Base-by-base conservation (phyloP, 2,797 vertebrate species). In the Leucoraja ocellata region DNA sequence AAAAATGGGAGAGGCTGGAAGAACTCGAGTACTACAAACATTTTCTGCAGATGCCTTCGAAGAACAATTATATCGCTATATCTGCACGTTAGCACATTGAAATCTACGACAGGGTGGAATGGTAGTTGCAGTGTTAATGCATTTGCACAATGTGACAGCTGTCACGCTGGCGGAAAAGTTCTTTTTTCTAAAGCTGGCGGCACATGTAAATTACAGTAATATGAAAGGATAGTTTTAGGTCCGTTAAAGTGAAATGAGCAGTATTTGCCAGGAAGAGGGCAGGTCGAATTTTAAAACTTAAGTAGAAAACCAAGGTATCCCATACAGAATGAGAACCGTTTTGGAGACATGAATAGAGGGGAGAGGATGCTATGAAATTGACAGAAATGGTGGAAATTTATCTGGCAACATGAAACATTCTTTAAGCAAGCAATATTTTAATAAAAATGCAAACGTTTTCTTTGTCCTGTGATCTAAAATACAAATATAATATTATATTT, bases 31-130 rank as follows among this genome's bases (percentile, higher is more conserved):
- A 76, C 95, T 94, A 94, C 96, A 98, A 95, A 97, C 96, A 92
- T 99, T 99, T 95, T 99, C 99, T 91, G 95, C 97, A 2, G 96
- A 97, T 94, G 98, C 98, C 74, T 99, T 99, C 94, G 96, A 97
- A 10, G 96, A 98, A 94, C 98, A 98, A 94, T 96, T 99, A 93
- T 96, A 98, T 46, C 95, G 96, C 2, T 98, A 97, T 94, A 95
- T 99, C 94, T 93, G 96, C 94, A 97, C 95, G 93, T 96, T 99
- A 95, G 96, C 95, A 93, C 95, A 96, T 94, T 98, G 96, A 97
- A 86, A 91, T 25, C 46, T 8, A 14, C 23, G 0, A 84, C 46
- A 73, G 36, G 23, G 65, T 54, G 46, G 11, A 74, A 76, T 76
- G 32, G 71, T 36, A 91, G 18, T 32, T 11, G 73, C 11, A 28